Conservation (phyloP, 2,888 invertebrate genomes). For the Polydrusus cervinus region DNA sequence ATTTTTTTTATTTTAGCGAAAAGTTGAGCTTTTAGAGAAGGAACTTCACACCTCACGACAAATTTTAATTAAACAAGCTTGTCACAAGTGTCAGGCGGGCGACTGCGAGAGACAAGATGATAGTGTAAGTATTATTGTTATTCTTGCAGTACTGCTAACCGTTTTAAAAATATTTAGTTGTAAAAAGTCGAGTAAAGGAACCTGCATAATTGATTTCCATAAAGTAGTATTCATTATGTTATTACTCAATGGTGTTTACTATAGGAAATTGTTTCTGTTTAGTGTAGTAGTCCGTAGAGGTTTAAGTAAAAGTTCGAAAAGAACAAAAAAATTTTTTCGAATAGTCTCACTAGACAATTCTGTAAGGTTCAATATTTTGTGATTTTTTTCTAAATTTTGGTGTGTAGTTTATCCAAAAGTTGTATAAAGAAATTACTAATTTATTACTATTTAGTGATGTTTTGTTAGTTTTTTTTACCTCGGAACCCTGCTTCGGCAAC, state of each 20-base stretch:
- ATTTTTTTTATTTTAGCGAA: conserved; percentile 73
- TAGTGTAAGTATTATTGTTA: conserved; percentile 71
- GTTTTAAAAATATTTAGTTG: not conserved
- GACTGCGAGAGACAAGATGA: conserved; percentile 75
- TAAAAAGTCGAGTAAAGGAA: not conserved
- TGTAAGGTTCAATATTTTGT: conserved; percentile 32
- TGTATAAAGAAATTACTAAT: not conserved
- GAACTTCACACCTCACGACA: conserved; percentile 86
- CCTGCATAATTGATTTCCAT: too few relatives aligned
- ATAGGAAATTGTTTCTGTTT: conserved; percentile 40
- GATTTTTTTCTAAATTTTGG: conserved; percentile 1
- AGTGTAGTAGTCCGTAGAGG: conserved; percentile 36
- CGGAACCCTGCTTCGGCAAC: too few relatives aligned
- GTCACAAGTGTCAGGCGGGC: conserved; percentile 72
- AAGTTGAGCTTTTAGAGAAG: conserved; percentile 84
- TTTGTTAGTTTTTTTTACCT: too few relatives aligned
- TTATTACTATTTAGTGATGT: not conserved
- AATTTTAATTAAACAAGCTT: conserved; percentile 79
- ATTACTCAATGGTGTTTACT: conserved; percentile 10
- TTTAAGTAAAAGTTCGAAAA: conserved; percentile 35
- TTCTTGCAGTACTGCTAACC: not conserved
- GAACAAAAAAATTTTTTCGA: conserved; percentile 10
- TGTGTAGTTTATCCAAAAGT: not conserved
- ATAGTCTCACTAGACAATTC: conserved; percentile 1
- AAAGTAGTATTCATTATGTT: not conserved